A percentile compares a stretch with the other conserved stretches of the same genome.
phyloP scores from a whole-genome alignment of 1,140 invertebrate genomes.

The Hestina assimilis region DNA sequence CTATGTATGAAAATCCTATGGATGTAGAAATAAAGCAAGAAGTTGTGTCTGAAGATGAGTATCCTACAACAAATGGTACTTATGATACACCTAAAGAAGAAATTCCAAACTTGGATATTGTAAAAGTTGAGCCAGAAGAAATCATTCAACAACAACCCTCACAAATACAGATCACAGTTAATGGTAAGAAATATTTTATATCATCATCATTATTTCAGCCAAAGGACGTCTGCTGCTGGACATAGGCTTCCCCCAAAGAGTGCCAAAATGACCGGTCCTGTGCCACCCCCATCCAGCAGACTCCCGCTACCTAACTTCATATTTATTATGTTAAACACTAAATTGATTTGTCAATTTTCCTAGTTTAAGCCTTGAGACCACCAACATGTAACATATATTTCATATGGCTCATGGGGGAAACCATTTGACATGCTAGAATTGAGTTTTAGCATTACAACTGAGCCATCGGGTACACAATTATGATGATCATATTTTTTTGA shows the following conservation, averaged over 20 bases:
- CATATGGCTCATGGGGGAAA: too few species aligned
- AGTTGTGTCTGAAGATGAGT: conserved; percentile 53
- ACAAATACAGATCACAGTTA: conserved; percentile 25
- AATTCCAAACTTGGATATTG: conserved; percentile 42
- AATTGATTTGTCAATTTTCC: background rate
- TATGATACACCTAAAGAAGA: conserved; percentile 25
- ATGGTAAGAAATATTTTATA: conserved; percentile 22
- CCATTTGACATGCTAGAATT: too few species aligned
- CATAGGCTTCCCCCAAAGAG: too few species aligned
- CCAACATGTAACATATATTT: too few species aligned
- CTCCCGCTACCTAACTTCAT: too few species aligned
- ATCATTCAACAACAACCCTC: conserved; percentile 38
- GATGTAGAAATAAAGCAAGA: conserved; percentile 60
- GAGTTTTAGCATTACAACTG: too few species aligned
- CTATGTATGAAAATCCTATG: conserved; percentile 28
- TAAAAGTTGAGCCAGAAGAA: conserved; percentile 61
- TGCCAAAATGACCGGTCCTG: too few species aligned
- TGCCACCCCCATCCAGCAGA: too few species aligned
- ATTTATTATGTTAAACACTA: background rate
- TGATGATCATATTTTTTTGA: too few species aligned
- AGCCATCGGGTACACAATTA: too few species aligned
- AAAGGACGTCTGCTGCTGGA: too few species aligned
- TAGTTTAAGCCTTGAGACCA: too few species aligned
- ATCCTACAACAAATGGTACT: conserved; percentile 15
- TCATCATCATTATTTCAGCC: background rate